Base-by-base conservation (phyloP, 2,797 vertebrate genomes). In the Onychomys torridus region DNA sequence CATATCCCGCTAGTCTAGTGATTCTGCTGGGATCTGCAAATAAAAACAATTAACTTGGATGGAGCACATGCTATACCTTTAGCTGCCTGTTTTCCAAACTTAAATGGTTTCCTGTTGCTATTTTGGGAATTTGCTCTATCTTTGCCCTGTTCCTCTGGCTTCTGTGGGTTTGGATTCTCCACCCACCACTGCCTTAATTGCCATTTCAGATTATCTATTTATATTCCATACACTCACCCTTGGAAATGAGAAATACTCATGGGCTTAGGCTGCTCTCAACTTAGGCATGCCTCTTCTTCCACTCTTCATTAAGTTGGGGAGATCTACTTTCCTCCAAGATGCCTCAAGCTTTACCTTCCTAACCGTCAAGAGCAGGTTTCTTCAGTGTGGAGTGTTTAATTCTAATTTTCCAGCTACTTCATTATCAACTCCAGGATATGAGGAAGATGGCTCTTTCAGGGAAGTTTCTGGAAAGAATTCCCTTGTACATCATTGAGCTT, bases 201-300 rank as follows among this genome's bases (percentile, higher is more conserved):
- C 12, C 2, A 0, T 55, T 32, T 21, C 12, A 5, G 12, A 3
- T 37, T 0, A 0, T 57, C 9, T 12, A 2, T 16, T 12, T 4
- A 21, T 49, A 55, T 32, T 40, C 37, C 21, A 1, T 9, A 23
- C 1, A 46, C 29, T 14, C 12, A 4, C 25, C n/a, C 4, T 57
- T 3, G n/a, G 34, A 57, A 69, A 49, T 3, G 8, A 25, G 49
- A 34, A 17, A 3, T 29, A 49, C 40, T 76, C 43, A 3, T 21
- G 8, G 34, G 34, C 16, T 25, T 13, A 9, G 0, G 3, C 0
- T 6, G 16, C 7, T 25, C 43, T n/a, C 1, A 4, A 40, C 2
- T 1, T 6, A 7, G 37, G 32, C 3, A 8, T 1, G 6, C 4
- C 8, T 13, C 5, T 21, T 27, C 11, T 29, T 40, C 5, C 29